Conservation (phyloP, 1,140 invertebrate species). For the Scaptodrosophila lebanonensis region DNA sequence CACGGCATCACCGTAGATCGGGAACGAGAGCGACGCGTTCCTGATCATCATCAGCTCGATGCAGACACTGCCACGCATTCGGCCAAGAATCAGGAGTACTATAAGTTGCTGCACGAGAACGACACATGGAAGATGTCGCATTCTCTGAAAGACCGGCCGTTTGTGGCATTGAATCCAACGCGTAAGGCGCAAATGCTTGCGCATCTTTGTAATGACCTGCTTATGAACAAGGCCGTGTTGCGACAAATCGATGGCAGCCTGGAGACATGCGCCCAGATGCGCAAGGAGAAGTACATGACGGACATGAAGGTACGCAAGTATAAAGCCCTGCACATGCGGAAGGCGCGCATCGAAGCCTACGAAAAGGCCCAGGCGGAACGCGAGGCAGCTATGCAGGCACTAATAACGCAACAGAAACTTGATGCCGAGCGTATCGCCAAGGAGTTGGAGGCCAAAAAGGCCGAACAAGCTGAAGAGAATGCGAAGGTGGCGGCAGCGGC, state of each 20-base stretch:
- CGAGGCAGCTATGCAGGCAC: conserved; percentile 66
- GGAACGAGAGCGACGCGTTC: conserved; percentile 85
- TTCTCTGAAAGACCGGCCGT: conserved; percentile 87
- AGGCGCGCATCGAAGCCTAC: conserved; percentile 84
- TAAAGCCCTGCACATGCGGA: conserved; percentile 84
- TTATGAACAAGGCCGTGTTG: conserved; percentile 93
- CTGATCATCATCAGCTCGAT: conserved; percentile 87
- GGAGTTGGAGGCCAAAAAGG: conserved; percentile 39
- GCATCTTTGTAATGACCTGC: conserved; percentile 94
- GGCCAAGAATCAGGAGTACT: conserved; percentile 87
- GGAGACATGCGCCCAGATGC: conserved; percentile 85
- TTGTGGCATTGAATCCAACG: conserved; percentile 90
- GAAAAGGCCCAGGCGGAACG: conserved; percentile 80
- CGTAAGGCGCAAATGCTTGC: conserved; percentile 92
- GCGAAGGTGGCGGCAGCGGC: conserved; percentile 18
- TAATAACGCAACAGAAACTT: conserved; percentile 61
- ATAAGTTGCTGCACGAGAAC: conserved; percentile 86
- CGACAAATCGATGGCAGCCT: conserved; percentile 87
- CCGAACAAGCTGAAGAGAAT: conserved; percentile 29
- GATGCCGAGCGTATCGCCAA: conserved; percentile 61
- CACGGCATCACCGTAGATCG: conserved; percentile 86
- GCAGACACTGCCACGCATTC: conserved; percentile 80
- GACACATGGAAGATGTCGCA: conserved; percentile 84
- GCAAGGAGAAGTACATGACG: conserved; percentile 88
- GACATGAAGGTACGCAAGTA: conserved; percentile 94